Evolutionary conservation across 2,888 invertebrate species (phyloP).

Genomic region (Alviniconcha strummeri): DNA sequence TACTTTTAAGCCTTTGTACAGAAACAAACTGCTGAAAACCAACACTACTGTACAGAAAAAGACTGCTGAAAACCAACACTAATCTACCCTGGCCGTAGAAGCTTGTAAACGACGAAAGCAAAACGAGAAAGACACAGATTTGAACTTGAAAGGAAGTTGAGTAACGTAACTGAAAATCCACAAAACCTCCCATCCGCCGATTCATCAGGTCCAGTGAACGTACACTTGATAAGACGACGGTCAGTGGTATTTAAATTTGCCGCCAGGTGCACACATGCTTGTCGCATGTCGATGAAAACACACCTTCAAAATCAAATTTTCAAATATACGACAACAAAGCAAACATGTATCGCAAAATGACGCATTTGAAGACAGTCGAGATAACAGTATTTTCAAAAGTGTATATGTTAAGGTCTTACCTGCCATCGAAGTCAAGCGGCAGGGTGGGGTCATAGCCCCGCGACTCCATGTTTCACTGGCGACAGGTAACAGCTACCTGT

Average conservation of each 20-base stretch:
- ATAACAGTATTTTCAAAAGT: slow-evolving; percentile 7
- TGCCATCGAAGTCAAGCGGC: slow-evolving; percentile 55
- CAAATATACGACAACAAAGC: slow-evolving; percentile 13
- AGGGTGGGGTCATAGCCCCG: slow-evolving; percentile 49
- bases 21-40: too few species aligned
- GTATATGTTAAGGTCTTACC: slow-evolving; percentile 41
- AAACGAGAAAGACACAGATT: too few species aligned
- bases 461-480: slow-evolving; percentile 27
- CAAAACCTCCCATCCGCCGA: neutral
- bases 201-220: neutral
- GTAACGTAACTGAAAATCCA: neutral
- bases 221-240: neutral
- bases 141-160: neutral
- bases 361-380: neutral
- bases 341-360: neutral
- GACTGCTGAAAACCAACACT: too few species aligned
- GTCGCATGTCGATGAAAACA: slow-evolving; percentile 25
- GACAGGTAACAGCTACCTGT: slow-evolving; percentile 37
- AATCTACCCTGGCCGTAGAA: too few species aligned
- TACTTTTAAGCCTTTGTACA: too few species aligned
- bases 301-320: slow-evolving; percentile 18
- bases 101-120: too few species aligned
- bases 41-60: too few species aligned
- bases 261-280: slow-evolving; percentile 19
- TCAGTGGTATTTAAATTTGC: slow-evolving; percentile 21